Percentiles rank a stretch among this genome's conserved stretches.
phyloP scores from a whole-genome alignment of 2,113 vertebrate genomes.

The Spermophilus dauricus region DNA sequence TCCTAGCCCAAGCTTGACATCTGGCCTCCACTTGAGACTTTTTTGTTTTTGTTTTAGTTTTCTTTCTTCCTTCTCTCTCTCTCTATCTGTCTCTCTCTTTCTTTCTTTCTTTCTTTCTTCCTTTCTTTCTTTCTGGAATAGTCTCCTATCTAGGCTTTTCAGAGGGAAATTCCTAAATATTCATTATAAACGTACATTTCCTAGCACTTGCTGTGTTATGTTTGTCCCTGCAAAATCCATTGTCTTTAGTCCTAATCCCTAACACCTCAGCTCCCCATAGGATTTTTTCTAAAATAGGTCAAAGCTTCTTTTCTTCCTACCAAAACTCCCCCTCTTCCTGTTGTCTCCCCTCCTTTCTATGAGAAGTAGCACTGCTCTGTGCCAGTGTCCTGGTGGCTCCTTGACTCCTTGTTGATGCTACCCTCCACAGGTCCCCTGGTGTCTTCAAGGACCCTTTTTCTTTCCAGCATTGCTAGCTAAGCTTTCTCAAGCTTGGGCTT shows the following conservation, averaged over 20 bases:
- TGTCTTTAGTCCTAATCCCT: neutral
- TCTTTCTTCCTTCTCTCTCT: no score
- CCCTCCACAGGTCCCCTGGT: neutral
- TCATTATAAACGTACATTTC: neutral
- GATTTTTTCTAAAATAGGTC: neutral
- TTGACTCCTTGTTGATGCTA: neutral
- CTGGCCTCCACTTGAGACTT: neutral
- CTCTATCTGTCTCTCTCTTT: fast-evolving
- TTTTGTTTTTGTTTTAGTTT: no score
- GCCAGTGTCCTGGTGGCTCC: neutral
- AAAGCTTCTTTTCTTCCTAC: neutral
- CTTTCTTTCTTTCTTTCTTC: no score
- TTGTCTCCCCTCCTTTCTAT: neutral
- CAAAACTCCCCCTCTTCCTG: neutral
- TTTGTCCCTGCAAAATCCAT: neutral
- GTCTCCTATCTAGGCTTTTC: neutral
- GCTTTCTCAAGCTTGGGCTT: neutral
- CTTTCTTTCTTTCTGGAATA: neutral
- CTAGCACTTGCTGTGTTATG: neutral
- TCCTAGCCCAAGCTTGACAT: neutral
- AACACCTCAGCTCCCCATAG: neutral
- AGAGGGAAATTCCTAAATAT: neutral
- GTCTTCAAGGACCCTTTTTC: neutral
- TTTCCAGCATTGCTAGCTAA: no score
- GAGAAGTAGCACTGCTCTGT: neutral